A percentile compares a stretch with the other conserved stretches of the same genome.
Evolutionary conservation across 2,113 vertebrate genomes (phyloP).

Genomic region (Micronisus gabar): DNA sequence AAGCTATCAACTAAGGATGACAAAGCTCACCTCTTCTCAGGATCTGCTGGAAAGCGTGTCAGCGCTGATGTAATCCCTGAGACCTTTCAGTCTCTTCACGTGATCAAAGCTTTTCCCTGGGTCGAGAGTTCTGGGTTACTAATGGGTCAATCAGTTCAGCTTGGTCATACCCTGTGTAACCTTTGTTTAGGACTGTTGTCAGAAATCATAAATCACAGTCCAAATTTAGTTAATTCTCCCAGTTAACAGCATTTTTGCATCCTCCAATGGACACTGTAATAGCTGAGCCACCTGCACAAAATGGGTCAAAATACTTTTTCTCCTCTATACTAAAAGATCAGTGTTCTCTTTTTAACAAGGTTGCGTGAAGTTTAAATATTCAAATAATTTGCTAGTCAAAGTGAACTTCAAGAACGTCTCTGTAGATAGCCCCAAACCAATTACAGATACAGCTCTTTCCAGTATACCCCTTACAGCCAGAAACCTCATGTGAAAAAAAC

Average conservation of each 20-base stretch:
- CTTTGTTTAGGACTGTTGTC: not conserved
- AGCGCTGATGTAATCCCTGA: not conserved
- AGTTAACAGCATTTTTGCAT: not conserved
- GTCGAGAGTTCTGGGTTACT: not conserved
- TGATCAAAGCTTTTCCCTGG: not conserved
- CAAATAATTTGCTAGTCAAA: not conserved
- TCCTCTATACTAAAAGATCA: not conserved
- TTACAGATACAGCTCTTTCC: not conserved
- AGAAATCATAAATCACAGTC: conserved; percentile 10
- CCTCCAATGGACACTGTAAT: not conserved
- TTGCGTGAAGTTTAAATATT: not conserved
- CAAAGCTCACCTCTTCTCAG: not conserved
- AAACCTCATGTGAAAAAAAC: not conserved
- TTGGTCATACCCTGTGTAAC: not conserved
- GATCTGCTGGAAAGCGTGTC: not conserved
- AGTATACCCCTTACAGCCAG: not conserved
- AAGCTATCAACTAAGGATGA: not conserved
- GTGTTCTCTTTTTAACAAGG: not conserved
- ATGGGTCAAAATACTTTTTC: not conserved
- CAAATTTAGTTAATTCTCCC: conserved; percentile 19
- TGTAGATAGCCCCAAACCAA: not conserved
- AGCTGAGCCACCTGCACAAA: not conserved
- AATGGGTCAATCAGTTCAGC: conserved; percentile 16
- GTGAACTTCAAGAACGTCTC: not conserved
- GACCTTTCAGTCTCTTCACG: not conserved